Conservation (phyloP, 2,113 vertebrate genomes). For the Aspidoscelis tigris region DNA sequence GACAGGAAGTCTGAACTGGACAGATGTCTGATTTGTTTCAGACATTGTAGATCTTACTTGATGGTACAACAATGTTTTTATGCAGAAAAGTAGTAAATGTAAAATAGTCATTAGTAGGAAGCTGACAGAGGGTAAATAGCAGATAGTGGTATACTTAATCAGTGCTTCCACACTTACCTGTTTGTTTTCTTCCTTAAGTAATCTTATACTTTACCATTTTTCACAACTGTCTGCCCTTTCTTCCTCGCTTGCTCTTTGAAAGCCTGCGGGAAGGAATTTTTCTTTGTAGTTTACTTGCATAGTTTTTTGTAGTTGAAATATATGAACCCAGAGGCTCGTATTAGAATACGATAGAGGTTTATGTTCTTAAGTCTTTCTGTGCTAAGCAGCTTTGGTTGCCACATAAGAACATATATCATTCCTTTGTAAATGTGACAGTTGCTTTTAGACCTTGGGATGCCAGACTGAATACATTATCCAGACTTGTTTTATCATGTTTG, state of each 20-base stretch:
- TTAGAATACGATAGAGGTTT: neutral
- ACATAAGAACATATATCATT: neutral
- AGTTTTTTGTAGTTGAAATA: neutral
- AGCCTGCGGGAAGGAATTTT: neutral
- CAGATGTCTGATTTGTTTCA: neutral
- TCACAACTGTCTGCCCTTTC: neutral
- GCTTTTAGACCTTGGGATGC: neutral
- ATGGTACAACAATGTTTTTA: neutral
- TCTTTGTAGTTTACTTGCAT: neutral
- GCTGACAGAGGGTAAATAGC: neutral
- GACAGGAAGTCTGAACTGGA: neutral
- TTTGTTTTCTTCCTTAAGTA: neutral
- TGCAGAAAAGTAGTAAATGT: neutral
- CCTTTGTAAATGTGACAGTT: neutral
- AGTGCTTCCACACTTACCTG: neutral
- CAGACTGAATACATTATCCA: neutral
- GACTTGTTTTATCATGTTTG: slow-evolving; percentile 1
- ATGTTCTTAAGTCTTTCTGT: neutral
- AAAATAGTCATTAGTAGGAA: neutral
- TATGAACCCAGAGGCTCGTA: neutral
- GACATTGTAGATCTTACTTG: neutral
- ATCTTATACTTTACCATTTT: too few species aligned
- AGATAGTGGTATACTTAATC: neutral
- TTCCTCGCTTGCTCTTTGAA: neutral
- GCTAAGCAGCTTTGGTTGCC: neutral